Conservation (phyloP, 2,797 vertebrate genomes). For the Rousettus madagascariensis region DNA sequence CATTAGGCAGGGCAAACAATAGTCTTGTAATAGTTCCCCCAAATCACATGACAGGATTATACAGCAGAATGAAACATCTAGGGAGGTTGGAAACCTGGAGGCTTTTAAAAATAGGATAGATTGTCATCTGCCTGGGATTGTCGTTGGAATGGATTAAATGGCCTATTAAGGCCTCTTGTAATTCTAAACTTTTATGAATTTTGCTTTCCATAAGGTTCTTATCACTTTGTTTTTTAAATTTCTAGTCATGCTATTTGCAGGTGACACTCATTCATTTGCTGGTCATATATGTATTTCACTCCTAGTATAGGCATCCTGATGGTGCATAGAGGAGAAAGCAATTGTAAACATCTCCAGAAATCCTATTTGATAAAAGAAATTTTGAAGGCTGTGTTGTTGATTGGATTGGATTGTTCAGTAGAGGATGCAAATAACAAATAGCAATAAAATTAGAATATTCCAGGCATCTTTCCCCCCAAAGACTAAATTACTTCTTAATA, state of each 20-base stretch:
- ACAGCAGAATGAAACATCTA: slow-evolving; percentile 39
- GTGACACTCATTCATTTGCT: slow-evolving; percentile 54
- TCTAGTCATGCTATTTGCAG: slow-evolving; percentile 39
- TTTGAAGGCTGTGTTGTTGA: slow-evolving; percentile 29
- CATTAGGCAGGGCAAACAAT: slow-evolving; percentile 37
- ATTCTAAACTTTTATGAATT: slow-evolving; percentile 64
- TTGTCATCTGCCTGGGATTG: slow-evolving; percentile 46
- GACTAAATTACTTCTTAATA: slow-evolving; percentile 23
- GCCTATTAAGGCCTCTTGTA: slow-evolving; percentile 30
- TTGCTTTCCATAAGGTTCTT: slow-evolving; percentile 56
- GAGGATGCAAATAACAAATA: slow-evolving; percentile 8
- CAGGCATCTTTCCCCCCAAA: not conserved
- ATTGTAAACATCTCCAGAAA: slow-evolving; percentile 45
- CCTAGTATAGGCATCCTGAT: not conserved
- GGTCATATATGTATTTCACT: slow-evolving; percentile 21
- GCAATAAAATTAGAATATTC: not conserved
- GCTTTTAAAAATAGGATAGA: slow-evolving; percentile 53
- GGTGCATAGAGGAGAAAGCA: slow-evolving; percentile 24
- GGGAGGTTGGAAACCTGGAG: slow-evolving; percentile 56
- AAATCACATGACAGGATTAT: slow-evolving; percentile 38
- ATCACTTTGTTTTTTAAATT: slow-evolving; percentile 61
- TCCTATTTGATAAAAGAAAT: slow-evolving; percentile 6
- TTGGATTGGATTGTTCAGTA: slow-evolving; percentile 32
- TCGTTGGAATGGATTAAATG: slow-evolving; percentile 57
- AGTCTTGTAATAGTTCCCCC: slow-evolving; percentile 18